Evolutionary conservation across 2,797 vertebrate species (phyloP), one percentile per base, ranked within the genome.

Genomic region (Anguilla anguilla): DNA sequence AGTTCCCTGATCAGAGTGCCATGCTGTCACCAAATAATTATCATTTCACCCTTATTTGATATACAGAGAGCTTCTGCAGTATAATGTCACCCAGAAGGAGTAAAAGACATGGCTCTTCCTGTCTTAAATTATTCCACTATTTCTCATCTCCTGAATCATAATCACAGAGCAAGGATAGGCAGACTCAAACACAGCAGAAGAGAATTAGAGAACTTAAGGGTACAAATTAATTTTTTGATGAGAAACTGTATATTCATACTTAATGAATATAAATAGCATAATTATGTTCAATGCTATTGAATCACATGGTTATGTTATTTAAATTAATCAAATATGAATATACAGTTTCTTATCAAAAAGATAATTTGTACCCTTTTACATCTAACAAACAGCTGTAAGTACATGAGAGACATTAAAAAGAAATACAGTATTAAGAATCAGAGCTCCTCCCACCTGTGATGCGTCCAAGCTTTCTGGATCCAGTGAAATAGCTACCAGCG

Each of bases 401-500:
- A 43, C 53, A 1, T 53, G 53, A 10, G 53, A 53, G 53, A 10
- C 9, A 9, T 79, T 82, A 10, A 19, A 46, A 25, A 49, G 39
- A 19, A 19, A 57, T 61, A 57, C 28, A 51, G 6, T 61, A 17
- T 51, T 85, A 35, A 25, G 61, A 25, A 9, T 74, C 28, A 55
- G 15, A 74, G 46, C 46, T 79, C 5, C 7, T 22, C 91, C 87
- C 85, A 96, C 98, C 98, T 92, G 98, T 99, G 90, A 99, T 99
- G 94, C 98, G 97, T 93, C 98, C 98, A 85, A 97, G 97, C 93
- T 97, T 98, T 74, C 93, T 94, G 0, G 92, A 91, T 83, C 96
- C 94, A 0, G 92, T 94, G 57, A 99, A 93, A 90, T 93, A 96
- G 89, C 95, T 98, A 90, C 98, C 98, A 55, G 98, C 98, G 92